Evolutionary conservation across 1,140 invertebrate species (phyloP), one percentile per base, ranked within the genome.

Genomic region (Drosophila kohkoa): DNA sequence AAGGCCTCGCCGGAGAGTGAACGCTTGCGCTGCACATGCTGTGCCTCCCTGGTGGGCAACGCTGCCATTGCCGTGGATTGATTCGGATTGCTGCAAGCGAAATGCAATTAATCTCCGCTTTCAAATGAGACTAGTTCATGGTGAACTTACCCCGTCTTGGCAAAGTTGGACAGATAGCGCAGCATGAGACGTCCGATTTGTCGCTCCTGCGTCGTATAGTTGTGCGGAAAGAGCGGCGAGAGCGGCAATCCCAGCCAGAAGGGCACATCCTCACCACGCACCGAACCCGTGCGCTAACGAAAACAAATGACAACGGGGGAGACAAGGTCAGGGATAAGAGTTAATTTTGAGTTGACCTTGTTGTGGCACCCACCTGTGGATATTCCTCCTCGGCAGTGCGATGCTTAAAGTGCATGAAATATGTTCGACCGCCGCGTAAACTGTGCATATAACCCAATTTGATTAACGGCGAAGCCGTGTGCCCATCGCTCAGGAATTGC

Each of bases 211-310:
- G 93, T 92, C 0, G 94, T 95, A 93, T 96, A 97, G 93, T 97
- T 97, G 92, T 95, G 94, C 1, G 94, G 94, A 89, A 94, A 94
- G 63, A 94, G 93, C 58, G 94, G 94, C 4, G 96, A 95, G 45
- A 99, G 92, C 16, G 98, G 98, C 75, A 98, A 95, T 10, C 98
- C 99, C 79, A 99, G 95, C 78, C 98, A 95, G 91, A 98, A 99
- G 25, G 98, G 97, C 81, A 99, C 93, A 92, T 99, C 98, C 92
- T 99, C 98, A n/a, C 98, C 98, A 76, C 96, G 95, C 58, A 98
- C 96, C 54, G 95, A 97, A 48, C 95, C 97, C 71, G 94, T 94
- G 90, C 95, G 94, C 96, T 96, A 94, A 13, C 32, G 43, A 57
- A 38, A 38, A 38, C 11, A 11, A 92, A 48, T 7, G 41, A 57